phyloP scores from a whole-genome alignment of 2,797 vertebrate genomes.

The Chelon auratus region DNA sequence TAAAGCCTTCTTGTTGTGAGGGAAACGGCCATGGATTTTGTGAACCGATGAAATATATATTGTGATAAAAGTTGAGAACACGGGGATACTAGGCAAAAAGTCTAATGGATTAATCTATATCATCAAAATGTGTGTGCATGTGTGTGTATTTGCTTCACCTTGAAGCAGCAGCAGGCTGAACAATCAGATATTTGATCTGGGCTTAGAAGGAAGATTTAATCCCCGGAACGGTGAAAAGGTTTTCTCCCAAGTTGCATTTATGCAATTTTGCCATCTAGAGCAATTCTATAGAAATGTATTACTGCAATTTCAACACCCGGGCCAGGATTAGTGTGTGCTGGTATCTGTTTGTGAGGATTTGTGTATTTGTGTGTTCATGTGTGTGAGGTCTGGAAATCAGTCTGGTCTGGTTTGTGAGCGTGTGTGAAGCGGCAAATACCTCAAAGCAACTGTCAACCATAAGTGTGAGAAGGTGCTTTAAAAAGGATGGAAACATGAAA shows the following conservation, averaged over 20 bases:
- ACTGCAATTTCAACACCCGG: conserved; percentile 74
- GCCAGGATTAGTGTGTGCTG: conserved; percentile 75
- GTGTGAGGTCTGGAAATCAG: conserved; percentile 46
- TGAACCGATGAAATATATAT: conserved; percentile 51
- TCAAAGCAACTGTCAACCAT: conserved; percentile 74
- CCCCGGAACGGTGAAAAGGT: conserved; percentile 79
- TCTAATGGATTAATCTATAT: conserved; percentile 73
- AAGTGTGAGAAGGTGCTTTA: conserved; percentile 66
- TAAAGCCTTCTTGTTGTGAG: conserved; percentile 50
- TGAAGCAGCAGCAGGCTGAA: conserved; percentile 75
- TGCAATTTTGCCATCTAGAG: conserved; percentile 82
- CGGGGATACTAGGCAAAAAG: conserved; percentile 38
- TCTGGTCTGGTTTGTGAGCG: conserved; percentile 54
- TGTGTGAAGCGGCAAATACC: conserved; percentile 66
- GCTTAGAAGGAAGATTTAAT: conserved; percentile 83
- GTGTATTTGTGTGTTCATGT: conserved; percentile 47
- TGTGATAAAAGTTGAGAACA: conserved; percentile 47
- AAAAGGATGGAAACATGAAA: conserved; percentile 68
- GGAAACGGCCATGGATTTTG: conserved; percentile 53
- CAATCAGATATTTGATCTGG: conserved; percentile 86
- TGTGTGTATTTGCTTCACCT: conserved; percentile 69
- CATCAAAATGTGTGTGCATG: conserved; percentile 54
- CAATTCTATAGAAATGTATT: conserved; percentile 83
- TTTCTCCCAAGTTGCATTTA: conserved; percentile 83
- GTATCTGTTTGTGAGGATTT: conserved; percentile 63